phyloP scores from a whole-genome alignment of 2,113 vertebrate species.

The Tyto alba region DNA sequence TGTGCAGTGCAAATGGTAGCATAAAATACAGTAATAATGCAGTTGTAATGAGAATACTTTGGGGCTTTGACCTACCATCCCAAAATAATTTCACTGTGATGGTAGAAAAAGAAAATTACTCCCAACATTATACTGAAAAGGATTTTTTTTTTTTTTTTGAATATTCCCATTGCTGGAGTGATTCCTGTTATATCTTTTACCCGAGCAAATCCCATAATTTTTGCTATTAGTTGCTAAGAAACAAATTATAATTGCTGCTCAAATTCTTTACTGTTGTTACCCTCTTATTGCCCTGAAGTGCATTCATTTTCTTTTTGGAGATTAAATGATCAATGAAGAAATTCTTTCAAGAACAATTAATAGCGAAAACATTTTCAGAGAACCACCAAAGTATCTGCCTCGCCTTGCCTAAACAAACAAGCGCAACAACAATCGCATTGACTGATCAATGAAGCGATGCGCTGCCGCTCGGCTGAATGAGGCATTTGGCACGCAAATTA shows the following conservation, averaged over 20 bases:
- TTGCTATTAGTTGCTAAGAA: conserved; percentile 73
- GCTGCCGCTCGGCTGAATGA: neutral
- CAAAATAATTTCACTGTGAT: conserved; percentile 48
- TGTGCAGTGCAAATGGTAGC: neutral
- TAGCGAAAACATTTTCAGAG: neutral
- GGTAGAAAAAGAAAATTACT: conserved; percentile 44
- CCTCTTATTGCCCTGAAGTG: conserved; percentile 22
- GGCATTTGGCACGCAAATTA: neutral
- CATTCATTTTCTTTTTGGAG: conserved; percentile 40
- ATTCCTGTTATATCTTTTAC: conserved; percentile 21
- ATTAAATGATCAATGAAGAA: conserved; percentile 36
- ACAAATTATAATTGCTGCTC: conserved; percentile 66
- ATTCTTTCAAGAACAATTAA: conserved; percentile 55
- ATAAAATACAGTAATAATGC: neutral
- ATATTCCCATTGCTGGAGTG: conserved; percentile 31
- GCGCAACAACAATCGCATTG: neutral
- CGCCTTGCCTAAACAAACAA: neutral
- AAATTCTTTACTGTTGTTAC: conserved; percentile 1
- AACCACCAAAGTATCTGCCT: neutral
- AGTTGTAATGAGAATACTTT: conserved; percentile 48
- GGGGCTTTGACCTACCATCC: conserved; percentile 58
- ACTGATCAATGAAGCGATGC: neutral
- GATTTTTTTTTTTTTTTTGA: neutral
- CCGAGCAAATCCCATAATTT: conserved; percentile 56
- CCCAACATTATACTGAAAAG: neutral